Conservation (phyloP, 2,888 invertebrate genomes). For the Drosophila nr. perissopoda region DNA sequence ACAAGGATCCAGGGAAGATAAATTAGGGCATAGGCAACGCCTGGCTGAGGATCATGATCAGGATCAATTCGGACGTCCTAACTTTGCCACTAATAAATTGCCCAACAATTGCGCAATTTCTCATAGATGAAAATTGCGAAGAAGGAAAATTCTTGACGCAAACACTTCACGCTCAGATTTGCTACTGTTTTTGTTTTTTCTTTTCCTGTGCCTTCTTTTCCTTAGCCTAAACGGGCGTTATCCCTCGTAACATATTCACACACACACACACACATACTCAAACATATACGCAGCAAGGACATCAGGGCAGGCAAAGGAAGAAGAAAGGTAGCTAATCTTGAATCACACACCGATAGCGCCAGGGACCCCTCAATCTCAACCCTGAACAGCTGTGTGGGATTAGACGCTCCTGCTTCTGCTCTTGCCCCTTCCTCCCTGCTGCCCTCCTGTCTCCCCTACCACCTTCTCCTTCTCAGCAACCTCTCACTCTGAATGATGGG, state of each 20-base stretch:
- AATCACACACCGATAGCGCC: conserved; percentile 66
- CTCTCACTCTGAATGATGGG: neutral
- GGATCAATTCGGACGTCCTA: conserved; percentile 20
- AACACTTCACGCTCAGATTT: conserved; percentile 57
- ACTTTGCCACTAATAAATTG: conserved; percentile 76
- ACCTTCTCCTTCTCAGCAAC: neutral
- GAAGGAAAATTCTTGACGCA: conserved; percentile 19
- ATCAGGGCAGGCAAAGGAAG: conserved; percentile 55
- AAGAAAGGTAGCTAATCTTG: conserved; percentile 55
- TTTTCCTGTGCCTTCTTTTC: conserved; percentile 14
- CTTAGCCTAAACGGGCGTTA: conserved; percentile 34
- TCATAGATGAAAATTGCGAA: conserved; percentile 47
- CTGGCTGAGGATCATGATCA: conserved; percentile 4
- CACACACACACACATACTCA: neutral
- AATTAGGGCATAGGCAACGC: conserved; percentile 67
- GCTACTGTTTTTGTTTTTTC: conserved; percentile 31
- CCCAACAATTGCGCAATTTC: conserved; percentile 81
- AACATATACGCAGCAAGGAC: conserved; percentile 48
- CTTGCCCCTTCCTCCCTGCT: neutral
- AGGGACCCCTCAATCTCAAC: conserved; percentile 12
- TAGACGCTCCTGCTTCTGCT: conserved; percentile 35
- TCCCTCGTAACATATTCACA: conserved; percentile 12
- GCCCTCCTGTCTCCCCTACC: neutral
- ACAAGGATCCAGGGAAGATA: conserved; percentile 53
- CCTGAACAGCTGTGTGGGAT: conserved; percentile 60